phyloP scores from a whole-genome alignment of 53 echinoderm and acorn worm genomes.

The Patiria pectinifera region DNA sequence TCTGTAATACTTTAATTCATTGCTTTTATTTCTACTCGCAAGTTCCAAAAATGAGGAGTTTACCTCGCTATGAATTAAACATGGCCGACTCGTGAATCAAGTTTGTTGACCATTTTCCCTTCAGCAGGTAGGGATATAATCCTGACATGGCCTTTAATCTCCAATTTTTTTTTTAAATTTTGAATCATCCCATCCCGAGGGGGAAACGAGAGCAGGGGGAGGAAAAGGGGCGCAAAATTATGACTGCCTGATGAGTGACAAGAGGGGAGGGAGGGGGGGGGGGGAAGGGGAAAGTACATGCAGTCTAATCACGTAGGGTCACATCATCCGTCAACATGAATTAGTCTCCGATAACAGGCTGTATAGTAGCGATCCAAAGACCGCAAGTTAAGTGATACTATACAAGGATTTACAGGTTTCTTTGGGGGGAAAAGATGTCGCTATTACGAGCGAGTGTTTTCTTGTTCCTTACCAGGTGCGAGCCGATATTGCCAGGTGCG shows the following conservation, averaged over 20 bases:
- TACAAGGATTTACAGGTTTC: background rate
- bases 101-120: background rate
- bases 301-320: conserved; percentile 53
- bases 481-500: no score
- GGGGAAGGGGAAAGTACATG: conserved; percentile 39
- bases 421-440: background rate
- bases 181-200: conserved; percentile 44
- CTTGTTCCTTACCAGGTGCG: background rate
- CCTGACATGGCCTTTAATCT: background rate
- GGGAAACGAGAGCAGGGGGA: background rate
- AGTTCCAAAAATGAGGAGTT: no score
- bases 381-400: conserved; percentile 20
- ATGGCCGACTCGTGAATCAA: no score
- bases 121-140: background rate
- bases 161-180: background rate
- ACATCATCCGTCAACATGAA: conserved; percentile 42
- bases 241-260: conserved; percentile 30
- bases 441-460: background rate
- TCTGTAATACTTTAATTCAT: no score
- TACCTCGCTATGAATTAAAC: no score
- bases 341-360: conserved; percentile 45
- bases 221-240: conserved; percentile 34
- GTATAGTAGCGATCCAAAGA: background rate
- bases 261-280: conserved; percentile 3
- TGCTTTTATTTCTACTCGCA: no score